phyloP scores from a whole-genome alignment of 2,797 vertebrate genomes.

The Neopelma chrysocephalum region DNA sequence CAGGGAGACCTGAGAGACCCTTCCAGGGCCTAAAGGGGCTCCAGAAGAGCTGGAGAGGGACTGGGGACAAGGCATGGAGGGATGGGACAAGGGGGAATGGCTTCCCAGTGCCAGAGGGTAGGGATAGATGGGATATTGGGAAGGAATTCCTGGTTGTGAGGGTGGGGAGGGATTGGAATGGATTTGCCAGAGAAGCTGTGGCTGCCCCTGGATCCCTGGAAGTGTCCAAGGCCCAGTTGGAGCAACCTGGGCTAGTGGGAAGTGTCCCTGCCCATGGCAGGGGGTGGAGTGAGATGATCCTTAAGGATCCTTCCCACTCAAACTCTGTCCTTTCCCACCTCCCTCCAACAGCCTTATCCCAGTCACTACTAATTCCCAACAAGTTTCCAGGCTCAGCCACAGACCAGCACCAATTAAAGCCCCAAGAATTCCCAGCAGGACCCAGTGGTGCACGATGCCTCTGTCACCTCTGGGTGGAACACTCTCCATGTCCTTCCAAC shows the following conservation, averaged over 20 bases:
- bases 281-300: accelerated
- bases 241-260: accelerated
- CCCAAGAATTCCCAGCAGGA: not conserved
- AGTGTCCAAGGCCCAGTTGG: not conserved
- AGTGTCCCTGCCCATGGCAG: not conserved
- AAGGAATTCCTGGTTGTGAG: not conserved
- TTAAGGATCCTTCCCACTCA: not conserved
- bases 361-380: not conserved
- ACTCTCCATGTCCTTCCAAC: accelerated
- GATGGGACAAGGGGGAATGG: not conserved
- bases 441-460: accelerated
- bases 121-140: not conserved
- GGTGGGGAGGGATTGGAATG: accelerated
- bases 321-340: not conserved
- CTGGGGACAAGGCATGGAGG: not conserved
- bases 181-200: not conserved
- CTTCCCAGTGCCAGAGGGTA: not conserved
- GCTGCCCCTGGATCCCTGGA: not conserved
- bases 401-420: not conserved
- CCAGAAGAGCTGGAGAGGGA: not conserved
- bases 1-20: not conserved
- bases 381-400: not conserved
- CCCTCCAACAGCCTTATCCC: not conserved
- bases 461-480: not conserved
- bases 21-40: accelerated